Evolutionary conservation across 1,140 invertebrate species (phyloP).

Genomic region (Pseudomyrmex sp.): DNA sequence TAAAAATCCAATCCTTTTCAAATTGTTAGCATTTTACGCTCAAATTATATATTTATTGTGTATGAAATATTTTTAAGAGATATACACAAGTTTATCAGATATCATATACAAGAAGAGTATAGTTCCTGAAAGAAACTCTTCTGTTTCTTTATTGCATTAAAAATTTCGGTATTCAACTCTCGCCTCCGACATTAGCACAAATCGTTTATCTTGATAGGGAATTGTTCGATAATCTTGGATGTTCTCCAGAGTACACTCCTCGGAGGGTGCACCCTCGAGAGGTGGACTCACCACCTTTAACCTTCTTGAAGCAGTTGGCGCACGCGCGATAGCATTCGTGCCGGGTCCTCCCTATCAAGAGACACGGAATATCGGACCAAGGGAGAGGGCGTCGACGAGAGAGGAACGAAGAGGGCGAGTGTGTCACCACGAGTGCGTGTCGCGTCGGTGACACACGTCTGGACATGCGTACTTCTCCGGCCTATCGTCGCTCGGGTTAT

Average conservation of each 20-base stretch:
- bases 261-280: conserved; percentile 34
- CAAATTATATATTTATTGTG: too few relatives aligned
- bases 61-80: too few relatives aligned
- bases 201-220: background rate
- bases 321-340: conserved; percentile 62
- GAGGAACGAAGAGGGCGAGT: conserved; percentile 60
- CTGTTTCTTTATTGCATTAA: background rate
- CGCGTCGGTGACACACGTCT: conserved; percentile 80
- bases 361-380: conserved; percentile 53
- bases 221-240: conserved; percentile 20
- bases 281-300: conserved; percentile 17
- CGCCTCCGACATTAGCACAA: background rate
- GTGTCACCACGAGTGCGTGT: conserved; percentile 78
- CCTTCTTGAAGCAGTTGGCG: conserved; percentile 43
- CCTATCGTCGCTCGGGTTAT: conserved; percentile 83
- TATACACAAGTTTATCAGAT: too few relatives aligned
- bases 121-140: background rate
- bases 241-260: conserved; percentile 39
- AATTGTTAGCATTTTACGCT: too few relatives aligned
- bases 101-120: background rate
- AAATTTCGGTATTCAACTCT: background rate
- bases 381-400: conserved; percentile 31
- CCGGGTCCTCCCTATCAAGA: conserved; percentile 64
- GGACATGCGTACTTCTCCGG: conserved; percentile 83
- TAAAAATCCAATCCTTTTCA: too few relatives aligned